Evolutionary conservation across 2,888 invertebrate species (phyloP).

Genomic region (Acheta domesticus): DNA sequence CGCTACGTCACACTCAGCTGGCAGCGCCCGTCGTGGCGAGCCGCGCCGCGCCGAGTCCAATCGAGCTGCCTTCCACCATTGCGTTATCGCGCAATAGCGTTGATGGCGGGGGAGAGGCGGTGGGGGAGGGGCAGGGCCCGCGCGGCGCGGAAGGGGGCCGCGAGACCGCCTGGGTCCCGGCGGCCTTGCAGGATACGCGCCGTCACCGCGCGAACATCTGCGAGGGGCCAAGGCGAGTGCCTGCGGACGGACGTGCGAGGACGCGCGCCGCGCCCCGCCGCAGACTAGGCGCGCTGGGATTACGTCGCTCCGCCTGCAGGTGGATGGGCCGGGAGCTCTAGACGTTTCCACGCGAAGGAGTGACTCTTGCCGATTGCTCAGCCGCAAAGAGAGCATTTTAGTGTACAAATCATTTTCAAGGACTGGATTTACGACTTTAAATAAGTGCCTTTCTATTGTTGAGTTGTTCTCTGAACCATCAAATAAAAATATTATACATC

Average conservation of each 20-base stretch:
- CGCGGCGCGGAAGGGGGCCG: neutral
- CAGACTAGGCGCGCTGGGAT: neutral
- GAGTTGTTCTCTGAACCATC: too few relatives aligned
- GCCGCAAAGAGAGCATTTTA: too few relatives aligned
- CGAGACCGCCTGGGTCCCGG: neutral
- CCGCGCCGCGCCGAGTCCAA: neutral
- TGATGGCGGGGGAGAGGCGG: neutral
- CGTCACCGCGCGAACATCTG: slow-evolving; percentile 6
- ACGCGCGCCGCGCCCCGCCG: neutral
- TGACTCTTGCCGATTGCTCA: too few relatives aligned
- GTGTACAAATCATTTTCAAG: too few relatives aligned
- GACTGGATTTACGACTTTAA: too few relatives aligned
- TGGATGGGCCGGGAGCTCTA: neutral
- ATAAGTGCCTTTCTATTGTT: too few relatives aligned
- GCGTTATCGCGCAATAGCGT: neutral
- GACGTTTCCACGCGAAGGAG: neutral
- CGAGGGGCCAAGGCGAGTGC: neutral
- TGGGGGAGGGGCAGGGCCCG: neutral
- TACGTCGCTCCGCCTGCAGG: neutral
- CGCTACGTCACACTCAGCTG: slow-evolving; percentile 18
- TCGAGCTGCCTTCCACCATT: neutral
- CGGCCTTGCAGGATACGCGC: slow-evolving; percentile 7
- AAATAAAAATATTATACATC: too few relatives aligned
- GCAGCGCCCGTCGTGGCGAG: neutral
- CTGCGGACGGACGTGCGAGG: neutral